Base-by-base conservation (phyloP, 1,140 invertebrate genomes). In the Calliopsis andreniformis region DNA sequence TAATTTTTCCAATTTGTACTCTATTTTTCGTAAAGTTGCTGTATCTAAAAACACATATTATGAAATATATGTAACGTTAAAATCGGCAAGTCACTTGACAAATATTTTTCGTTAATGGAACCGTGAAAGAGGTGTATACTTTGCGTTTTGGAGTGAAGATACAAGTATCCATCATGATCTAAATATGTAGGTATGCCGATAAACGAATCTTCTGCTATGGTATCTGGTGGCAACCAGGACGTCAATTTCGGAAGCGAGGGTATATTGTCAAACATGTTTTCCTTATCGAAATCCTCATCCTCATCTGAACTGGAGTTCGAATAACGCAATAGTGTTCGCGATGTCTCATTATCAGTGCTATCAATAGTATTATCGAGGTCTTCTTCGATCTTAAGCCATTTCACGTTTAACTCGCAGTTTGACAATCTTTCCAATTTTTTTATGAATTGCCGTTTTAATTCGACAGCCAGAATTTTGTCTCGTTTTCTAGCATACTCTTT, bases 151-250 rank as follows among this genome's bases (percentile, higher is more conserved):
- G 83, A 64, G 75, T 93, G 93, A 3, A 95, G 69, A 82, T 94
- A 95, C 30, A 95, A 88, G 7, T 88, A 78, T 23, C 92, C 92
- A 25, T 94, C 85, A 35, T 93, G 86, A 82, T 94, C 94, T 0
- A 96, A 92, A 75, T 94, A 93, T 5, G 95, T 94, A 20, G 91
- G 84, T 10, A 86, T 58, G 0, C 87, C 93, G 0, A 88, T 86
- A 72, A 95, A 95, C 51, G 93, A 79, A 23, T 84, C 51, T 2
- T 87, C 35, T 0, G n/a, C 32, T 28, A 92, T 82, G 2, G 81
- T 78, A 5, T 42, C 28, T 18, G 90, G 56, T 28, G 89, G 89
- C 35, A 92, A 32, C 93, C 93, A 93, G 28, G 87, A 53, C 0
- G 59, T 47, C 0, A 76, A 20, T 4, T 56, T 64, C 0, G 63